Base-by-base conservation (phyloP, 1,140 invertebrate species). In the Trichonephila clavipes region DNA sequence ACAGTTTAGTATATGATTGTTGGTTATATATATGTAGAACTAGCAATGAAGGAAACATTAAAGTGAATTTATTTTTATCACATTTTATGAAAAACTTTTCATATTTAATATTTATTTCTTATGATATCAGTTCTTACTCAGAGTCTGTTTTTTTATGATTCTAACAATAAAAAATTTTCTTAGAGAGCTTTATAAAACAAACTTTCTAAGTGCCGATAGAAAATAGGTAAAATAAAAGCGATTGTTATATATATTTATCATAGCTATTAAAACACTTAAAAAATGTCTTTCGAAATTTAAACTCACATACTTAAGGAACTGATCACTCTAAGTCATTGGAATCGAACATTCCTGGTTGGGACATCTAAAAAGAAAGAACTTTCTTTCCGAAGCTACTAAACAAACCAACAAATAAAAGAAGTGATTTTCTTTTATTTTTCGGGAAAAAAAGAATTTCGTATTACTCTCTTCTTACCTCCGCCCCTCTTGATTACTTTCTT, bases 401-500 rank as follows among this genome's bases (percentile, higher is more conserved):
- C 14, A 77, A 77, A 77, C 28, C 34, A 40, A 40, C 34, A 34
- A 40, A 34, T 12, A 40, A 77, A 24, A 14, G 66, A 24, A 28
- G 21, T 24, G 72, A 34, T 77, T 77, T 77, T 40, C 3, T 40
- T 18, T 28, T 77, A 18, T 77, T 77, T 40, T 40, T 40, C 14
- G 72, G 28, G 16, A 8, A 40, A 72, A 72, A 34, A 77, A 19
- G n/a, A 14, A 34, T 16, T 34, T 34, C 72, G 28, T 12, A 77
- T 28, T 28, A 18, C 24, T 40, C 24, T 40, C 28, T 77, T 77
- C 28, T 19, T 77, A 16, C 21, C 34, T 18, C 28, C 28, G 12
- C 28, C 72, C 16, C 18, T 77, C 34, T 77, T 18, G 72, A 77
- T 77, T 77, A 77, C 28, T 77, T 77, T 77, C 72, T 77, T 77